Evolutionary conservation across 53 echinoderm and acorn worm species (phyloP).

Genomic region (Luidia sarsii): DNA sequence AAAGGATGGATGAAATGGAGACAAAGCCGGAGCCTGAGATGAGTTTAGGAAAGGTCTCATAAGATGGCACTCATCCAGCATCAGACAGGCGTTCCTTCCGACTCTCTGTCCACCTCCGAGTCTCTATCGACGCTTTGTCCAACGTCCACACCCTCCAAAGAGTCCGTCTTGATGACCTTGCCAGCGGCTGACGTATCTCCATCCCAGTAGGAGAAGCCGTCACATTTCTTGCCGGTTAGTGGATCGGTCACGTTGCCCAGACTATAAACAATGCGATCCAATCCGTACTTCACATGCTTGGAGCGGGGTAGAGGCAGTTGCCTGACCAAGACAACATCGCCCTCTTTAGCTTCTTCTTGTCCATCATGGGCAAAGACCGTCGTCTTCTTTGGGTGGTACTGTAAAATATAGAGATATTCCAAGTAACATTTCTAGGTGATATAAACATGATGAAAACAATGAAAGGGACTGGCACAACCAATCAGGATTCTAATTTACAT

Average conservation of each 20-base stretch:
- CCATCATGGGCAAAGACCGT: constrained; percentile 82
- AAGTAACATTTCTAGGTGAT: too few species aligned
- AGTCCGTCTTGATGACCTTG: not conserved
- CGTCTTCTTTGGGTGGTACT: constrained; percentile 79
- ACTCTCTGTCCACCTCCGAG: not conserved
- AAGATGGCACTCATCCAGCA: not conserved
- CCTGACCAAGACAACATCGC: constrained; percentile 88
- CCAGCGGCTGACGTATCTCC: constrained; percentile 5
- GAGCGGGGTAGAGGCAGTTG: constrained; percentile 74
- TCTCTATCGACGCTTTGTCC: not conserved
- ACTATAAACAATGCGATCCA: constrained; percentile 86
- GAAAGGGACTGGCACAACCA: too few species aligned
- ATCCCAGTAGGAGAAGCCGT: constrained; percentile 75
- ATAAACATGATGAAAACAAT: too few species aligned
- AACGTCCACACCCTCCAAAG: not conserved
- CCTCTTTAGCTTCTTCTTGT: constrained; percentile 73
- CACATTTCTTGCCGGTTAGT: constrained; percentile 85
- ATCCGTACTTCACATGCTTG: constrained; percentile 65
- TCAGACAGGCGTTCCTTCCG: constrained; percentile 67
- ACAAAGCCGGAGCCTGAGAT: too few species aligned
- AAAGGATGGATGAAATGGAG: too few species aligned
- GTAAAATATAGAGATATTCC: too few species aligned
- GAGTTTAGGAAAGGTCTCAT: too few species aligned
- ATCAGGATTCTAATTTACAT: too few species aligned
- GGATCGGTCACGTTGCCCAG: constrained; percentile 91